phyloP scores from a whole-genome alignment of 2,797 vertebrate genomes.

The Pangasius macronema region DNA sequence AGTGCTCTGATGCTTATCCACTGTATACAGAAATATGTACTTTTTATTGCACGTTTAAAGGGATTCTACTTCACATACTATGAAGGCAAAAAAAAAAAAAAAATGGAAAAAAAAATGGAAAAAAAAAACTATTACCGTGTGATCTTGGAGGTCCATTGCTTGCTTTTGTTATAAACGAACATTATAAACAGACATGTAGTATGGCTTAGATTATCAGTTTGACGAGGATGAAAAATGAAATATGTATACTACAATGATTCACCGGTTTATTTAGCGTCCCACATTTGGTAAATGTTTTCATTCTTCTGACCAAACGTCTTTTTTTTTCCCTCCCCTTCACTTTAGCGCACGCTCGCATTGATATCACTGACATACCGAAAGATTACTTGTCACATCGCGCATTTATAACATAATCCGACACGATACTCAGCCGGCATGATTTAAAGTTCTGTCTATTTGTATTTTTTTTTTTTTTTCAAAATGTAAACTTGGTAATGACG shows the following conservation, averaged over 20 bases:
- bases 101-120: constrained; percentile 66
- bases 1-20: constrained; percentile 96
- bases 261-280: constrained; percentile 49
- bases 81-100: constrained; percentile 67
- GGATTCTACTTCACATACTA: constrained; percentile 85
- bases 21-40: constrained; percentile 91
- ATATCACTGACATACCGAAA: constrained; percentile 44
- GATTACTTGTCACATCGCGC: constrained; percentile 53
- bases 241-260: constrained; percentile 47
- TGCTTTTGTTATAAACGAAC: constrained; percentile 79
- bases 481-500: constrained; percentile 64
- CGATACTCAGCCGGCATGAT: constrained; percentile 63
- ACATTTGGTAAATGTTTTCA: constrained; percentile 28
- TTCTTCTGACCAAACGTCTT: constrained; percentile 42
- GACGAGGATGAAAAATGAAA: constrained; percentile 55
- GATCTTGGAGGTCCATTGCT: constrained; percentile 83
- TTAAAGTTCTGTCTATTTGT: constrained; percentile 78
- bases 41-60: constrained; percentile 98
- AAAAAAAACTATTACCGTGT: constrained; percentile 72
- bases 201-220: constrained; percentile 71
- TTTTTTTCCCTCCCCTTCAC: constrained; percentile 8
- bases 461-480: constrained; percentile 71
- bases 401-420: constrained; percentile 63
- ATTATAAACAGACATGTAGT: constrained; percentile 69
- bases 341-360: constrained; percentile 27